These are phyloP conservation scores for Gymnocypris eckloni DNA, from an alignment of 2,797 vertebrate genomes.

Conservation along the genomic window DNA sequence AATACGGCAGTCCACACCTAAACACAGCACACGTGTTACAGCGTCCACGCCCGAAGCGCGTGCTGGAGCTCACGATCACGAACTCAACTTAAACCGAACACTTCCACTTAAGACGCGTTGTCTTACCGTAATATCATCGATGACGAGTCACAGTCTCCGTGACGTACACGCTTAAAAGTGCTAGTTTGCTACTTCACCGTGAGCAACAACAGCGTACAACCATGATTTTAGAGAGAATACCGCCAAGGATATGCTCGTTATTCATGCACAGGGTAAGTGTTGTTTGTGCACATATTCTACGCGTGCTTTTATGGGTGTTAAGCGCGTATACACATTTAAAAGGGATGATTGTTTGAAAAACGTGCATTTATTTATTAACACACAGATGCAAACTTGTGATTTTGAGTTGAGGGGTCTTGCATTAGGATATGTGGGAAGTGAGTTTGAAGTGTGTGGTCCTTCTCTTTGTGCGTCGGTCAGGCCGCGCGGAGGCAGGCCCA, in stretches of 20 bases:
- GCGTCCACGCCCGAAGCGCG: conserved; percentile 27
- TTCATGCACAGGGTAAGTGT: conserved; percentile 72
- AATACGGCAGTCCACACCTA: not conserved
- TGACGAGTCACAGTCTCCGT: conserved; percentile 17
- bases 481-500: conserved; percentile 4
- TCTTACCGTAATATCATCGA: not conserved
- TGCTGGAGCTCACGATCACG: conserved; percentile 32
- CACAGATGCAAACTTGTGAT: not conserved
- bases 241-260: conserved; percentile 60
- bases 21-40: conserved; percentile 41
- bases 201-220: conserved; percentile 33
- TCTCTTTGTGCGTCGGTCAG: not conserved
- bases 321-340: not conserved
- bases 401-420: not conserved
- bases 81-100: not conserved
- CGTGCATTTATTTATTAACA: not conserved
- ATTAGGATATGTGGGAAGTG: not conserved
- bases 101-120: no score
- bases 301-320: not conserved
- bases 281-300: no score
- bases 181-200: conserved; percentile 5
- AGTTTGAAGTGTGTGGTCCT: not conserved
- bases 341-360: no score
- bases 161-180: conserved; percentile 1
- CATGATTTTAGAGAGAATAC: conserved; percentile 75